Evolutionary conservation across 2,888 invertebrate genomes (phyloP).

Genomic region (Synergus itoensis): DNA sequence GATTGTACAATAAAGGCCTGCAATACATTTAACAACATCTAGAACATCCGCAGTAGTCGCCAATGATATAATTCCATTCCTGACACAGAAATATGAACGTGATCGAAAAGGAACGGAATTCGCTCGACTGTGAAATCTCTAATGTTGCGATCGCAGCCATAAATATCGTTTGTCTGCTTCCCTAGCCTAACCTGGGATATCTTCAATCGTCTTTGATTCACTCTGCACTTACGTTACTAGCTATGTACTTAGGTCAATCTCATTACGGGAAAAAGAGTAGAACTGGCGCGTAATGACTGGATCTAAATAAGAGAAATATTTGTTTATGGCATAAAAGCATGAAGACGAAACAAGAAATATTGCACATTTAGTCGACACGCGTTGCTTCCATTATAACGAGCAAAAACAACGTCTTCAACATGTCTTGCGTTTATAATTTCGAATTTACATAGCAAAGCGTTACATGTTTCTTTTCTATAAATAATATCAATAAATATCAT

Average conservation of each 20-base stretch:
- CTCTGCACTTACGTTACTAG: conserved; percentile 12
- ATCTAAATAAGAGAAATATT: conserved; percentile 23
- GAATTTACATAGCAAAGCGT: not conserved
- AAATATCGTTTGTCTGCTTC: conserved; percentile 20
- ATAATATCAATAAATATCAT: not conserved
- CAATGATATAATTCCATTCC: not conserved
- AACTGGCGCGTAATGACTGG: conserved; percentile 38
- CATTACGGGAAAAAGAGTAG: conserved; percentile 28
- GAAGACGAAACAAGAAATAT: conserved; percentile 16
- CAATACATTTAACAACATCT: not conserved
- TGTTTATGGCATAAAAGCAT: conserved; percentile 19
- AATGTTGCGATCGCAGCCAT: not conserved
- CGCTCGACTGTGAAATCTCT: conserved; percentile 1
- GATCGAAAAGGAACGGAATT: conserved; percentile 22
- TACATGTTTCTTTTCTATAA: conserved; percentile 40
- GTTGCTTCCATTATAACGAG: conserved; percentile 12
- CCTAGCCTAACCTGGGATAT: conserved; percentile 16
- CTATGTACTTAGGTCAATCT: conserved; percentile 33
- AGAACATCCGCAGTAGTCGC: not conserved
- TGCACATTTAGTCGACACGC: not conserved
- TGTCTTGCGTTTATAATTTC: conserved; percentile 33
- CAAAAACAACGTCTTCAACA: conserved; percentile 41
- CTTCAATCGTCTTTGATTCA: conserved; percentile 14
- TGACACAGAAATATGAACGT: conserved; percentile 12
- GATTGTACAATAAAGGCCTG: not conserved